These are phyloP conservation scores for Apis florea DNA, from an alignment of 1,140 invertebrate species.

Conservation along the genomic window DNA sequence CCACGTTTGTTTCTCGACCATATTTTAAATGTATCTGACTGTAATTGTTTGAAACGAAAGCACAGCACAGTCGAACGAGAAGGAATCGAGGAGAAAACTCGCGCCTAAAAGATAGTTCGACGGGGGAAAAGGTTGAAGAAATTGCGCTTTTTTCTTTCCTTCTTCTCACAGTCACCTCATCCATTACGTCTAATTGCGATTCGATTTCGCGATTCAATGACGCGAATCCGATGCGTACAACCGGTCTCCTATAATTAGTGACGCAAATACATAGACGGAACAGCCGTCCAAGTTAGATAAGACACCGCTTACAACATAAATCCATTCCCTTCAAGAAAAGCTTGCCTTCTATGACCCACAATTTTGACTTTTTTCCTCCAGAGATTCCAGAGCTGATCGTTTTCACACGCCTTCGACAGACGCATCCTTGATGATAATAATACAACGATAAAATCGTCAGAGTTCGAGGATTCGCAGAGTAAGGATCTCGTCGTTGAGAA, in stretches of 20 bases:
- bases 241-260: neutral
- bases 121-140: slow-evolving; percentile 5
- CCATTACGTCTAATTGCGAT: slow-evolving; percentile 21
- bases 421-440: too few species aligned
- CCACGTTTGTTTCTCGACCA: too few species aligned
- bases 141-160: neutral
- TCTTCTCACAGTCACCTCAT: neutral
- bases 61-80: too few species aligned
- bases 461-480: too few species aligned
- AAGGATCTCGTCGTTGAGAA: too few species aligned
- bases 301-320: neutral
- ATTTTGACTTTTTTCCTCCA: neutral
- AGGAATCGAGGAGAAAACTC: too few species aligned
- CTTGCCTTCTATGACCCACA: neutral
- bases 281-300: neutral
- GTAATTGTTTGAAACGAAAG: too few species aligned
- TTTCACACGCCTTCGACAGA: too few species aligned
- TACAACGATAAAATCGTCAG: too few species aligned
- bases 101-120: neutral
- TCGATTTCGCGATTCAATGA: slow-evolving; percentile 10
- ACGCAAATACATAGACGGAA: neutral
- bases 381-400: too few species aligned
- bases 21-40: too few species aligned
- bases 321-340: neutral
- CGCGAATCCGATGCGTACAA: neutral